These are phyloP conservation scores for Bovichtus diacanthus DNA, from an alignment of 2,797 vertebrate genomes.

Conservation along the genomic window DNA sequence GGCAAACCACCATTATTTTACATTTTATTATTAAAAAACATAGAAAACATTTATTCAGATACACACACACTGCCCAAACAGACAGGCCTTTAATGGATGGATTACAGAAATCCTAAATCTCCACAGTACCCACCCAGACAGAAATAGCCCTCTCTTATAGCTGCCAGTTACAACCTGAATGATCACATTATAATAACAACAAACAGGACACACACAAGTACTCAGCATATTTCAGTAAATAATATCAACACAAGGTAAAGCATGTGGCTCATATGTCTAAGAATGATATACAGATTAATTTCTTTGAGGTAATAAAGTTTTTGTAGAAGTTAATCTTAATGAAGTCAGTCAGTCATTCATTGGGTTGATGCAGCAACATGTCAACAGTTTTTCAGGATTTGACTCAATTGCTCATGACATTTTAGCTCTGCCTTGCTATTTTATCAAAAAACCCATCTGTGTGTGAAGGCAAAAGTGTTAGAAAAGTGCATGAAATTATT, in stretches of 20 bases:
- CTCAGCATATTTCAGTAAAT: constrained; percentile 40
- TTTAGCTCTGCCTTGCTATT: constrained; percentile 9
- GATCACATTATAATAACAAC: constrained; percentile 27
- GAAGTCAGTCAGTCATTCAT: constrained; percentile 4
- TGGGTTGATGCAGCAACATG: not conserved
- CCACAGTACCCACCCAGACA: constrained; percentile 5
- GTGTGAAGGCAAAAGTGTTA: constrained; percentile 13
- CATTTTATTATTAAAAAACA: constrained; percentile 65
- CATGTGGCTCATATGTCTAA: constrained; percentile 28
- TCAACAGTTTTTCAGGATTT: not conserved
- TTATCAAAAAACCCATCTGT: constrained; percentile 2
- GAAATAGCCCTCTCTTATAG: constrained; percentile 37
- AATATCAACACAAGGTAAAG: constrained; percentile 32
- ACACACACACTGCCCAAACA: constrained; percentile 40
- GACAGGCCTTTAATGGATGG: constrained; percentile 19
- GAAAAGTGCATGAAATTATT: constrained; percentile 39
- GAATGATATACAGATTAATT: constrained; percentile 5
- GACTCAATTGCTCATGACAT: not conserved
- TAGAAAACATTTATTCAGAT: constrained; percentile 30
- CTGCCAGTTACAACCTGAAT: constrained; percentile 53
- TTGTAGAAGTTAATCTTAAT: not conserved
- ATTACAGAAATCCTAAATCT: constrained; percentile 31
- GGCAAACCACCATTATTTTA: constrained; percentile 21
- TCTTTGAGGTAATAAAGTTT: constrained; percentile 46
- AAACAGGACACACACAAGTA: constrained; percentile 28